Evolutionary conservation across 2,888 invertebrate genomes (phyloP).

Genomic region (Catocala nupta): DNA sequence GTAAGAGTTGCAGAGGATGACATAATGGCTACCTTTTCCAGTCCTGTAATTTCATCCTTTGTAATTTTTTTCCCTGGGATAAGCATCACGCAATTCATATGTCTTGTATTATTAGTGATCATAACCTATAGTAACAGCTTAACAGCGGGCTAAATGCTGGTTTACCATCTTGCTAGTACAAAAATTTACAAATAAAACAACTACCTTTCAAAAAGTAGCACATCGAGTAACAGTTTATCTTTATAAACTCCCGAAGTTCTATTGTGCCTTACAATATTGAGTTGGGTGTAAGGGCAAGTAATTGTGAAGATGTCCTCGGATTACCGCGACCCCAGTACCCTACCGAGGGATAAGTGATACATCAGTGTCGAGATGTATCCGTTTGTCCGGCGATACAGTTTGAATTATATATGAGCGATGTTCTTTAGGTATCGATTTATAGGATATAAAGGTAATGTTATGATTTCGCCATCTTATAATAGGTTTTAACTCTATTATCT

Average conservation of each 20-base stretch:
- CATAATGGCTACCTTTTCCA: too few relatives aligned
- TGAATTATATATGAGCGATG: constrained; percentile 42
- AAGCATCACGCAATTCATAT: too few relatives aligned
- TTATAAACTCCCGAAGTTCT: constrained; percentile 35
- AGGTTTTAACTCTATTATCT: too few relatives aligned
- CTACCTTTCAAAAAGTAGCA: constrained; percentile 5
- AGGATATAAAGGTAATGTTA: constrained; percentile 5
- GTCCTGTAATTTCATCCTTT: too few relatives aligned
- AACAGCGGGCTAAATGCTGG: too few relatives aligned
- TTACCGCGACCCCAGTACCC: constrained; percentile 63
- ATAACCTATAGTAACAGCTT: too few relatives aligned
- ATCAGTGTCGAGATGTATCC: constrained; percentile 77
- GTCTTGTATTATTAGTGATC: too few relatives aligned
- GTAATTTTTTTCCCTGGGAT: too few relatives aligned
- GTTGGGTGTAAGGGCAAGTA: constrained; percentile 79
- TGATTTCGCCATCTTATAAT: background rate
- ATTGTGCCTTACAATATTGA: constrained; percentile 78
- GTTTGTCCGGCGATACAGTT: constrained; percentile 42
- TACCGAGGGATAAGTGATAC: constrained; percentile 71
- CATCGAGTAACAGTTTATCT: constrained; percentile 42
- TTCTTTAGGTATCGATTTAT: constrained; percentile 29
- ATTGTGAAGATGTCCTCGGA: constrained; percentile 81
- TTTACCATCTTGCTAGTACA: too few relatives aligned
- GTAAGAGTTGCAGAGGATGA: too few relatives aligned
- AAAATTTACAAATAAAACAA: too few relatives aligned